These are phyloP conservation scores for Geophilus truncorum DNA, from an alignment of 2,888 invertebrate species.

Conservation along the genomic window DNA sequence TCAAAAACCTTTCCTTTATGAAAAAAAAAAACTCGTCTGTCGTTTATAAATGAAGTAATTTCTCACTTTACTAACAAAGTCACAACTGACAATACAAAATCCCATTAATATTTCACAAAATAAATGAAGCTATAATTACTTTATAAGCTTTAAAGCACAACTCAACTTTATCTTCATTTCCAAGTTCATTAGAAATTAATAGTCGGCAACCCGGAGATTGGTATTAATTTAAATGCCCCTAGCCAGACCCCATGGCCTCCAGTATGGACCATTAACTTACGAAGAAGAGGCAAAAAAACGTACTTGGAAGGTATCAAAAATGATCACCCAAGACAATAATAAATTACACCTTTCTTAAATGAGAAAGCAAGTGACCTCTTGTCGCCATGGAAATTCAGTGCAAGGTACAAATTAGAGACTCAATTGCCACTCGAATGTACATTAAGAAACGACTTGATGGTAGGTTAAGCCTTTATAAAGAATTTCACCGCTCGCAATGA, in stretches of 20 bases:
- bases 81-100: no score
- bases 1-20: no score
- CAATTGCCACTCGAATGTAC: not conserved
- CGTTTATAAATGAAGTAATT: no score
- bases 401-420: constrained; percentile 4
- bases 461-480: not conserved
- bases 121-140: not conserved
- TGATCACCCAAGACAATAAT: constrained; percentile 13
- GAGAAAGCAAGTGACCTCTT: constrained; percentile 25
- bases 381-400: not conserved
- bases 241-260: not conserved
- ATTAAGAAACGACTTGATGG: constrained; percentile 11
- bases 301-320: constrained; percentile 17
- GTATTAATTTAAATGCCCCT: not conserved
- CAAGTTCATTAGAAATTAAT: not conserved
- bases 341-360: constrained; percentile 14
- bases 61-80: no score
- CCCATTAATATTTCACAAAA: no score
- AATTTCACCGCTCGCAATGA: not conserved
- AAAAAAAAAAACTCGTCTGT: no score
- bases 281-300: not conserved
- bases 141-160: not conserved
- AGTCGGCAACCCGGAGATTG: not conserved
- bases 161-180: not conserved
- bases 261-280: not conserved